These are phyloP conservation scores for Corapipo altera DNA, from an alignment of 2,113 vertebrate genomes.

Conservation along the genomic window DNA sequence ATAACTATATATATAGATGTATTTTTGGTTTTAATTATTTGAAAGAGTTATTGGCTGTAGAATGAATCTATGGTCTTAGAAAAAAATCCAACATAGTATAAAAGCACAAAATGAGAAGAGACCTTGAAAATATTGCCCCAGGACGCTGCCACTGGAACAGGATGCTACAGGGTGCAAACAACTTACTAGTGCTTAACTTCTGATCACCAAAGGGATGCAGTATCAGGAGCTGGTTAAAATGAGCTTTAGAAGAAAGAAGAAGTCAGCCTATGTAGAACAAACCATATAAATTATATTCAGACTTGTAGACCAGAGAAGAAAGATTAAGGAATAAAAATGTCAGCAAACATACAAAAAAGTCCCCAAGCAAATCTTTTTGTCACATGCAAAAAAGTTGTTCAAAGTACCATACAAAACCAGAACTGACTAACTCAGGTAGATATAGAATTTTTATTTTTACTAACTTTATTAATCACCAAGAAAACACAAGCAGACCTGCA, in stretches of 20 bases:
- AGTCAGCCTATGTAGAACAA: background rate
- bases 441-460: background rate
- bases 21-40: background rate
- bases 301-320: fast-evolving
- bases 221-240: background rate
- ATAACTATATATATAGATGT: background rate
- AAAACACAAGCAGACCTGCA: background rate
- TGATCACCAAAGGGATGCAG: background rate
- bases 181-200: background rate
- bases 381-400: background rate
- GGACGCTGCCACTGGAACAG: background rate
- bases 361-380: background rate
- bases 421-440: background rate
- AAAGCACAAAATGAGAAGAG: background rate
- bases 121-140: background rate
- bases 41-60: background rate
- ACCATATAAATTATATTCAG: background rate
- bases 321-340: background rate
- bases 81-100: background rate
- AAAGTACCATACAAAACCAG: background rate
- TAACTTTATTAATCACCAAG: background rate
- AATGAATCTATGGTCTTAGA: background rate
- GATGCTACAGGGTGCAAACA: background rate
- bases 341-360: background rate
- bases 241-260: background rate